Evolutionary conservation across 2,888 invertebrate genomes (phyloP), one percentile per base, ranked within the genome.

Genomic region (Ptilodon capucinus): DNA sequence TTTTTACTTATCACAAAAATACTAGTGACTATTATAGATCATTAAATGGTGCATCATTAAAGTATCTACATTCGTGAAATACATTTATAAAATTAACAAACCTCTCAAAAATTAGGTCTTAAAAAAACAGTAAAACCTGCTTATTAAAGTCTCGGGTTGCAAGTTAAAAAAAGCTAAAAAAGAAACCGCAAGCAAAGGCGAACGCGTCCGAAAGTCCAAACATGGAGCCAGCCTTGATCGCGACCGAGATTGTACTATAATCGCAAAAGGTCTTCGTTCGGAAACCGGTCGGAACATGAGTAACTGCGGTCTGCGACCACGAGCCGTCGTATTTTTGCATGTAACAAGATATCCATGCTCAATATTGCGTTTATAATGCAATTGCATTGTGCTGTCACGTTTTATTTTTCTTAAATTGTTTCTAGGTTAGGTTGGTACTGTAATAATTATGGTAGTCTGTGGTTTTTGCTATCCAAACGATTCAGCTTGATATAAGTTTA

Each of bases 231-330:
- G 58, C 68, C 69, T 71, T 73, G 74, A 68, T 74, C 63, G 64
- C 57, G 57, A 61, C 67, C 57, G 65, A 68, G 72, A 74, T 75
- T 76, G 69, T 46, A 62, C 51, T 53, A 56, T 64, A 66, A 63
- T 59, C 60, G 55, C 63, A 59, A 51, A 55, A 48, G 57, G 60
- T 45, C 44, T 67, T 64, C 71, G 70, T 68, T 70, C 64, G 40
- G 58, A 74, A 82, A 86, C 84, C 84, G 83, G 86, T 86, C 64
- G 70, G 54, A 76, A 81, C 67, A 62, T 66, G 74, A 80, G 67
- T 64, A 78, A 76, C 73, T 66, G 64, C 72, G 62, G 67, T 70
- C 51, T 45, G 44, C 58, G 59, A 72, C 73, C 71, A 63, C 74
- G 63, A 60, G 60, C 51, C 62, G 74, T 64, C 65, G 66, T 67